Conservation (phyloP, 2,888 invertebrate species). For the Kryphioiulus occultus region DNA sequence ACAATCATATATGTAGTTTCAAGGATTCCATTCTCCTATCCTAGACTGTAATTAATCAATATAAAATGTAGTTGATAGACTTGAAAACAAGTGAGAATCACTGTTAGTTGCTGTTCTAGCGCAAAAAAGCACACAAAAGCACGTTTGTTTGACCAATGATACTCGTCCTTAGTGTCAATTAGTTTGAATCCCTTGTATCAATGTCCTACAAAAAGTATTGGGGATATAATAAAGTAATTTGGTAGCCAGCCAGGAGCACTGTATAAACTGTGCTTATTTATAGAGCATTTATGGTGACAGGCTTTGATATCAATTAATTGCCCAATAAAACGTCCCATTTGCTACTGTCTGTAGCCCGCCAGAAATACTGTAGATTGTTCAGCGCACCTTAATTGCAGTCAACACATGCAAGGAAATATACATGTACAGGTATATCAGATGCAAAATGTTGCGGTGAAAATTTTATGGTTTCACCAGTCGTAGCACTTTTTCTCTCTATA, state of each 20-base stretch:
- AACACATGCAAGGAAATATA: background rate
- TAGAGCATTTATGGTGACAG: constrained; percentile 1
- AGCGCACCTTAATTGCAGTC: background rate
- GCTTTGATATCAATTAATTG: constrained; percentile 22
- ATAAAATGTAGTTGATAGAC: too few relatives aligned
- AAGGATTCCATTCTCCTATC: too few relatives aligned
- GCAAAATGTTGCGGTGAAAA: too few relatives aligned
- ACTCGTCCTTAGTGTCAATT: background rate
- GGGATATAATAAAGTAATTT: background rate
- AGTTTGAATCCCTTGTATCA: background rate
- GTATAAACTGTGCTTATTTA: background rate
- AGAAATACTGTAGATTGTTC: background rate
- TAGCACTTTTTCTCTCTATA: too few relatives aligned
- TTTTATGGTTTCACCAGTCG: too few relatives aligned
- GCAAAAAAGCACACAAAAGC: too few relatives aligned
- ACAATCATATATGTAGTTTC: too few relatives aligned
- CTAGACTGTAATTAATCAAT: too few relatives aligned
- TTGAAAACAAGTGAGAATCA: too few relatives aligned
- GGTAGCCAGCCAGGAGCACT: constrained; percentile 11
- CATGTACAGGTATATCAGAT: background rate
- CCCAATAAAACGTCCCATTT: constrained; percentile 12
- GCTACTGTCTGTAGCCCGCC: background rate
- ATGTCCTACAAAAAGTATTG: background rate
- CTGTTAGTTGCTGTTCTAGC: too few relatives aligned
- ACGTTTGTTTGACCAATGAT: background rate